A percentile compares a stretch with the other conserved stretches of the same genome.
These are phyloP conservation scores for Platalea minor DNA, from an alignment of 2,797 vertebrate species.

Conservation along the genomic window DNA sequence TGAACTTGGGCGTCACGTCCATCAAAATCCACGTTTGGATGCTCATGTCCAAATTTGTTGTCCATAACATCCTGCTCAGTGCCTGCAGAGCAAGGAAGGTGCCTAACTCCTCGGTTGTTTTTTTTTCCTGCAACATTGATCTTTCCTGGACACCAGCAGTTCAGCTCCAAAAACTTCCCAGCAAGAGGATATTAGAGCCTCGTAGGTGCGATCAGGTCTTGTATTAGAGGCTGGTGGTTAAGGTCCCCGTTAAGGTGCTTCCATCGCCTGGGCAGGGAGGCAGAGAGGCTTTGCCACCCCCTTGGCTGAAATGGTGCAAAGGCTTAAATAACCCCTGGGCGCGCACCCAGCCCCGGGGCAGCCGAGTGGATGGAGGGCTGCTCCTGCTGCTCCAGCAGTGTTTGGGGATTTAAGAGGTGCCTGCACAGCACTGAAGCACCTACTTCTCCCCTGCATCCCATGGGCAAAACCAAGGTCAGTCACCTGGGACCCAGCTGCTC, in stretches of 20 bases:
- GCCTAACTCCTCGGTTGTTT: accelerated
- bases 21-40: not conserved
- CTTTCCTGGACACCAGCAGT: not conserved
- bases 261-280: not conserved
- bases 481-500: not conserved
- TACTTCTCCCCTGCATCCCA: not conserved
- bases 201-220: accelerated
- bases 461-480: not conserved
- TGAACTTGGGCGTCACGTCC: not conserved
- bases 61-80: not conserved
- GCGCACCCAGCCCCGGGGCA: not conserved
- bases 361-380: not conserved
- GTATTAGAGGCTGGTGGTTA: not conserved
- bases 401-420: not conserved
- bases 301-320: not conserved
- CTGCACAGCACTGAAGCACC: not conserved
- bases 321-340: not conserved
- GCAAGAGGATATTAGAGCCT: not conserved
- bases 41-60: not conserved
- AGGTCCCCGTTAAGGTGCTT: not conserved
- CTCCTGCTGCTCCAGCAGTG: not conserved
- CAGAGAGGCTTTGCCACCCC: not conserved
- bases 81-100: not conserved
- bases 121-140: not conserved
- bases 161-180: not conserved